Percentiles rank a stretch among this genome's conserved stretches.
Conservation (phyloP, 2,113 vertebrate genomes). For the Formicarius rufipectus region DNA sequence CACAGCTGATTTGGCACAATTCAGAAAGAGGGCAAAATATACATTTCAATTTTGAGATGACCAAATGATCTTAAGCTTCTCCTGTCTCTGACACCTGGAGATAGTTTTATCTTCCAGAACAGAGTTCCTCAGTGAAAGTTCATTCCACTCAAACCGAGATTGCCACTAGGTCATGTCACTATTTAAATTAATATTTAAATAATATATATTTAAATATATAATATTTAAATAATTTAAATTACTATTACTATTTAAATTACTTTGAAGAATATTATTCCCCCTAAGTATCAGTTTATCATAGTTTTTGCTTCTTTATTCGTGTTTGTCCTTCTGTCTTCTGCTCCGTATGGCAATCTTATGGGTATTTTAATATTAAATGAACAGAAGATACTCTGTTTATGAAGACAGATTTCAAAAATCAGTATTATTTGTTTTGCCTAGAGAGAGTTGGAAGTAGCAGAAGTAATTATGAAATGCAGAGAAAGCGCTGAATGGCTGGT, state of each 20-base stretch:
- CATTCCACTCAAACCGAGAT: not conserved
- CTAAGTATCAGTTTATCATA: not conserved
- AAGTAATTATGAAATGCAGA: constrained; percentile 23
- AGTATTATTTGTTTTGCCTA: not conserved
- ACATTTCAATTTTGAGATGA: not conserved
- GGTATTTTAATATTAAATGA: constrained; percentile 43
- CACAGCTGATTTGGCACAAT: not conserved
- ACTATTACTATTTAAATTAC: not conserved
- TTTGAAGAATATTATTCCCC: not conserved
- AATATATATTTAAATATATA: too few species aligned
- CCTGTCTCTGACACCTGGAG: not conserved
- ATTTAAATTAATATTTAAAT: not conserved
- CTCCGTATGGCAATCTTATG: not conserved
- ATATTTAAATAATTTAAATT: too few species aligned
- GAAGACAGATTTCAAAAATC: not conserved
- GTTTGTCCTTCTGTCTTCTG: not conserved
- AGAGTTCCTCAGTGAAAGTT: not conserved
- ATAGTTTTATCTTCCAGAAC: not conserved
- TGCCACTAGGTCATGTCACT: not conserved
- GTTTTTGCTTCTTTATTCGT: not conserved
- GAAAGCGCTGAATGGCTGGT: not conserved
- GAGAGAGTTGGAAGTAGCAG: constrained; percentile 23
- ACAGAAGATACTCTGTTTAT: not conserved
- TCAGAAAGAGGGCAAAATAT: not conserved
- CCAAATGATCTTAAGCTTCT: not conserved